Evolutionary conservation across 92 coral and sea anemone species (phyloP), one percentile per base, ranked within the genome.

Genomic region (Meandrina meandrites): DNA sequence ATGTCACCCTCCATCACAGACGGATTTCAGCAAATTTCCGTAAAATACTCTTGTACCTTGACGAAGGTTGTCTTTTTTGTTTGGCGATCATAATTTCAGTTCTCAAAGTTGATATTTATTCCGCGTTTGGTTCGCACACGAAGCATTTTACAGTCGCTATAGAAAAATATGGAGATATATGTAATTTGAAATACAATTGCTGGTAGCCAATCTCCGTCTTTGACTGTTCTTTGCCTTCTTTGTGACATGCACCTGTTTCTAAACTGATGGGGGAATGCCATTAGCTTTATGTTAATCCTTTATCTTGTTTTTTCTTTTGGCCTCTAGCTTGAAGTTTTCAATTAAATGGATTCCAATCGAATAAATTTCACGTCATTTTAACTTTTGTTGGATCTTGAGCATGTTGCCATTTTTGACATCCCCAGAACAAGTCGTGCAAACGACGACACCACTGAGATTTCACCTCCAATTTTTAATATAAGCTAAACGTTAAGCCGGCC

Each of bases 231-330:
- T 12, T 76, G 42, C 13, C 8, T 77, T 15, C 32, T 80, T 45
- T 3, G 8, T 37, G 35, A 13, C 22, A 36, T 15, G 58, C 87
- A 84, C 80, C 80, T 84, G 87, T 58, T 84, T 53, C 37, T 73
- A 71, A n/a, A 73, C 50, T 36, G 50, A 28, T 15, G 37, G 21
- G 76, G 37, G 60, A 73, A 73, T 35, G 78, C 30, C 28, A 72
- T 73, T 53, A 54, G 53, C 37, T 74, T 73, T 84, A 84, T 84
- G 78, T 18, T 73, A 73, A 73, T 73, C 4, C 72, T 73, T 54
- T n/a, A 36, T 89, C 64, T 8, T 64, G 78, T 71, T 48, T 30
- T 72, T 60, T 31, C 30, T 34, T 32, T 22, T 50, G n/a, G 19
- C 40, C 48, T 77, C 34, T 74, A 56, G 87, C 80, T 73, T 73